Evolutionary conservation across 2,888 invertebrate genomes (phyloP).

Genomic region (Cheilosia scutellata): DNA sequence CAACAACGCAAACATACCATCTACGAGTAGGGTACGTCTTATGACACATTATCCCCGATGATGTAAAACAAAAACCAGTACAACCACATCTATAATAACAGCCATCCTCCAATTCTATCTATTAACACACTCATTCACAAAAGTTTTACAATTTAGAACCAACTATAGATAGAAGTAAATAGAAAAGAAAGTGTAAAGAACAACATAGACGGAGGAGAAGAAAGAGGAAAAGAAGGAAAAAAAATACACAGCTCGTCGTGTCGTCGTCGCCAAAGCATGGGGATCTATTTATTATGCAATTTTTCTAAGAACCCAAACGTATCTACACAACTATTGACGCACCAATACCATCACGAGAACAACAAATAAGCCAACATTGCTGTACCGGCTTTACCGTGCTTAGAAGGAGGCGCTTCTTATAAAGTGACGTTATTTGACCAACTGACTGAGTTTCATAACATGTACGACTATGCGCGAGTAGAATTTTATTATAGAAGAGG

Average conservation of each 20-base stretch:
- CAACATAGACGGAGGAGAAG: neutral
- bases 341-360: neutral
- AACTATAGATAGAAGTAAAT: neutral
- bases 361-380: neutral
- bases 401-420: neutral
- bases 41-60: neutral
- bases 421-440: conserved; percentile 36
- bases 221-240: neutral
- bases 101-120: conserved; percentile 2
- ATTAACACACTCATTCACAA: neutral
- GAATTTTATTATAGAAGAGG: neutral
- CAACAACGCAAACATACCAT: no score
- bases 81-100: conserved; percentile 1
- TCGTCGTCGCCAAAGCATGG: neutral
- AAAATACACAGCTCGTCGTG: neutral
- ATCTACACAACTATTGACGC: neutral
- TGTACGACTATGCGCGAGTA: neutral
- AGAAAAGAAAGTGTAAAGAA: neutral
- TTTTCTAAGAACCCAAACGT: neutral
- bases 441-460: conserved; percentile 34
- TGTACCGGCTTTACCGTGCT: neutral
- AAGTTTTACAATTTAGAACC: neutral
- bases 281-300: conserved; percentile 21
- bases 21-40: no score
- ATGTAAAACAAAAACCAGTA: conserved; percentile 2